phyloP scores from a whole-genome alignment of 2,888 invertebrate genomes.

The Eucera pruinosa region DNA sequence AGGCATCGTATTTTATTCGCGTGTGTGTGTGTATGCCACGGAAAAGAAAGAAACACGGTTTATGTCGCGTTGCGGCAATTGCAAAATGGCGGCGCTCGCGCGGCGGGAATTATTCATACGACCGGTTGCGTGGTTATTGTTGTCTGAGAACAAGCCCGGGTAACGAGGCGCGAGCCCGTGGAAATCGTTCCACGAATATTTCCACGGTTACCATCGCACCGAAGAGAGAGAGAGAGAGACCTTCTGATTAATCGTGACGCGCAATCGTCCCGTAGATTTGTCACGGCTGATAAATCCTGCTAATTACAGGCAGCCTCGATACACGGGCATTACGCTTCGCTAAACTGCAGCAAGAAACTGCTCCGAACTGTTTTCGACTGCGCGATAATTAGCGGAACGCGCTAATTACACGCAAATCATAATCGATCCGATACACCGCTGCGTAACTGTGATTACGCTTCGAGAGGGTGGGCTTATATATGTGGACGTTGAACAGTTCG shows the following conservation, averaged over 20 bases:
- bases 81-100: conserved; percentile 55
- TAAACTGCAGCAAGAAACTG: background rate
- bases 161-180: conserved; percentile 35
- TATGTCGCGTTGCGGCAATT: conserved; percentile 53
- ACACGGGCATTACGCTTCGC: background rate
- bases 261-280: conserved; percentile 36
- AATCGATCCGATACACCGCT: background rate
- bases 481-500: too few relatives aligned
- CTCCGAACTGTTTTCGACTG: background rate
- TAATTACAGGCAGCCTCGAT: conserved; percentile 16
- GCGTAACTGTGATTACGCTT: background rate
- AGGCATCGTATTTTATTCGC: too few relatives aligned
- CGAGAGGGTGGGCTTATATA: too few relatives aligned
- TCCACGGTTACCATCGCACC: conserved; percentile 42
- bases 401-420: conserved; percentile 21
- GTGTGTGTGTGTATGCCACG: too few relatives aligned
- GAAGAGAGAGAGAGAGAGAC: too few relatives aligned
- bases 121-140: conserved; percentile 52
- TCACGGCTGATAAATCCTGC: conserved; percentile 48
- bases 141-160: conserved; percentile 43
- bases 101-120: conserved; percentile 53
- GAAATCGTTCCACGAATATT: conserved; percentile 55
- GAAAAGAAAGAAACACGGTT: too few relatives aligned
- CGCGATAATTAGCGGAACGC: conserved; percentile 12
- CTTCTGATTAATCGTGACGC: conserved; percentile 38